Evolutionary conservation across 2,113 vertebrate species (phyloP).

Genomic region (Calonectris borealis): DNA sequence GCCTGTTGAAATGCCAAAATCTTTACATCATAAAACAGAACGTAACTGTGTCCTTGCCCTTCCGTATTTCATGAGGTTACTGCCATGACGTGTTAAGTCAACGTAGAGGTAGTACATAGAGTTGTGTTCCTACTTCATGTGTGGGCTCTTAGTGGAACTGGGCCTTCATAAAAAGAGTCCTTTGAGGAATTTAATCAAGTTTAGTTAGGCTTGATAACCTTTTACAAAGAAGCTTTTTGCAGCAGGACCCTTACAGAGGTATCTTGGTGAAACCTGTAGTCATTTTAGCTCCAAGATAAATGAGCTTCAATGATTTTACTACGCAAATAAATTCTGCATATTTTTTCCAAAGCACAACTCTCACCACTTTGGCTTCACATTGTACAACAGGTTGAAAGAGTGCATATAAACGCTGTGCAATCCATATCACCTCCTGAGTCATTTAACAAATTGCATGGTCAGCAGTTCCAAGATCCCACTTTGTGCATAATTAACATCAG

Average conservation of each 20-base stretch:
- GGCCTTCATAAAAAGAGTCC: not conserved
- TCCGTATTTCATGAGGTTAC: not conserved
- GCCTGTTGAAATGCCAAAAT: not conserved
- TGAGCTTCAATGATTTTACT: not conserved
- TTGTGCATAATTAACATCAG: conserved; percentile 55
- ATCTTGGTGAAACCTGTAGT: not conserved
- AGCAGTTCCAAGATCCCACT: conserved; percentile 41
- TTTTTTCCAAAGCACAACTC: not conserved
- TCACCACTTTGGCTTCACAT: not conserved
- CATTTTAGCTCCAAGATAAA: not conserved
- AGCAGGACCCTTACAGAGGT: not conserved
- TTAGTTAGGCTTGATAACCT: not conserved
- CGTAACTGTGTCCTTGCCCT: accelerated
- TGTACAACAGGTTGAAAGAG: not conserved
- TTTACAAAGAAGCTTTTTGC: not conserved
- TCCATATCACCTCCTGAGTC: not conserved
- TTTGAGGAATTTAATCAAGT: not conserved
- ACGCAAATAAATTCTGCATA: not conserved
- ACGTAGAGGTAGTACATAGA: not conserved
- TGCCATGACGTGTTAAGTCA: not conserved
- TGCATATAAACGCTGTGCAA: not conserved
- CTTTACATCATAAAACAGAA: not conserved
- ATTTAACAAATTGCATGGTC: conserved; percentile 18
- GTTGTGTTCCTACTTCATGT: not conserved
- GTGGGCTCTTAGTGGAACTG: not conserved